Evolutionary conservation across 2,113 vertebrate species (phyloP).

Genomic region (Chloropsis hardwickii): DNA sequence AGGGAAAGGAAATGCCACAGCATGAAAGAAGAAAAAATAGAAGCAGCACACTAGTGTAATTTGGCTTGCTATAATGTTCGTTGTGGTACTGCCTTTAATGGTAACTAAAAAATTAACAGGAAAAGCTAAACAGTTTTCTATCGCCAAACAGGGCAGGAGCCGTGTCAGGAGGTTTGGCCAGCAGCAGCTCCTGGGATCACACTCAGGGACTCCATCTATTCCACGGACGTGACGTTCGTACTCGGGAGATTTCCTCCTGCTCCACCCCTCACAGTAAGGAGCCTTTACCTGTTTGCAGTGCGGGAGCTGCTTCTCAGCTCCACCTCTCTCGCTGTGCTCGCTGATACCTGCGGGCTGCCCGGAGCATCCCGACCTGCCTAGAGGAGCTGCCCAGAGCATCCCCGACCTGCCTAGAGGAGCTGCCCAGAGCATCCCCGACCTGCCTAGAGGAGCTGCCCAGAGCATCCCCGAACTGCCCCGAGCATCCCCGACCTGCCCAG

Average conservation of each 20-base stretch:
- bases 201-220: background rate
- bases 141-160: constrained; percentile 14
- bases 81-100: constrained; percentile 70
- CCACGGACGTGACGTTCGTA: background rate
- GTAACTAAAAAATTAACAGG: constrained; percentile 72
- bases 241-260: background rate
- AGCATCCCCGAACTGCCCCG: background rate
- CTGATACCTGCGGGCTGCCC: rapidly evolving
- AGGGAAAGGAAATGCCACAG: constrained; percentile 83
- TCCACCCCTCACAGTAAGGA: background rate
- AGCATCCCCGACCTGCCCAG: background rate
- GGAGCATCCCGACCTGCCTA: background rate
- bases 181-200: background rate
- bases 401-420: background rate
- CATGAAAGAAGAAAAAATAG: constrained; percentile 75
- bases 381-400: background rate
- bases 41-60: constrained; percentile 67
- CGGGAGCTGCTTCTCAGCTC: background rate
- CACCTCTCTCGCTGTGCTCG: rapidly evolving
- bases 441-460: background rate
- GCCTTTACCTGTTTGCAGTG: background rate
- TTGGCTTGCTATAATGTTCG: constrained; percentile 73
- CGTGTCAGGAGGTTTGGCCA: background rate
- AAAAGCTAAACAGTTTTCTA: constrained; percentile 68
- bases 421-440: no score